These are phyloP conservation scores for Crocallis elinguaria DNA, from an alignment of 2,888 invertebrate genomes.

Conservation along the genomic window DNA sequence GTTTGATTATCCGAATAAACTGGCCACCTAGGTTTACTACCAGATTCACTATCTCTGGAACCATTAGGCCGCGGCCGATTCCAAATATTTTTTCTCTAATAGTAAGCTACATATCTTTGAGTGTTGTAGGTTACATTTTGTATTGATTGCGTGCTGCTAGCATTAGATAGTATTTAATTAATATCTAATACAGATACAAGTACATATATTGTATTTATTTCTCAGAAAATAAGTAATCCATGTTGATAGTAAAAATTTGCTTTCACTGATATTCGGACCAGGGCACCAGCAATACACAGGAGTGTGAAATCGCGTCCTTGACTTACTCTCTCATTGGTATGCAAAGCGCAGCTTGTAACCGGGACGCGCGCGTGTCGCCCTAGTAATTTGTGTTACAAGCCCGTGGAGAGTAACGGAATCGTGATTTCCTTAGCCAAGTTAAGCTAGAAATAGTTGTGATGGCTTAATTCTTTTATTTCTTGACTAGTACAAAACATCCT, in stretches of 20 bases:
- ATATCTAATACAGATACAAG: not conserved
- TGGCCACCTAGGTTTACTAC: too few species aligned
- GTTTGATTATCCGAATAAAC: too few species aligned
- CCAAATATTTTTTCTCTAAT: too few species aligned
- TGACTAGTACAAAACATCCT: constrained; percentile 8
- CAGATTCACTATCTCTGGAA: too few species aligned
- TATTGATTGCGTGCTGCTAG: too few species aligned
- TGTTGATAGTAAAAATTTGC: constrained; percentile 18
- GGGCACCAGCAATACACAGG: constrained; percentile 24
- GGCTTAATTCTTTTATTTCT: constrained; percentile 4
- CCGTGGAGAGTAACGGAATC: constrained; percentile 26
- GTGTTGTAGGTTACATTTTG: too few species aligned
- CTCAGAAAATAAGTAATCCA: not conserved
- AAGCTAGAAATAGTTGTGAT: constrained; percentile 30
- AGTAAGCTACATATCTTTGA: too few species aligned
- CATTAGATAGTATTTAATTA: not conserved
- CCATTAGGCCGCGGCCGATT: too few species aligned
- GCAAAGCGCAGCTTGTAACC: constrained; percentile 43
- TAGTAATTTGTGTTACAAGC: constrained; percentile 35
- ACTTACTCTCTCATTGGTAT: constrained; percentile 21
- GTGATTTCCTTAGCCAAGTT: constrained; percentile 23
- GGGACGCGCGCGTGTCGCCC: constrained; percentile 51
- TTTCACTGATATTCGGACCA: constrained; percentile 38
- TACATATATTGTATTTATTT: not conserved
- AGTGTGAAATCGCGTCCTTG: constrained; percentile 36